Conservation (phyloP, 2,113 vertebrate species). For the Equus quagga region DNA sequence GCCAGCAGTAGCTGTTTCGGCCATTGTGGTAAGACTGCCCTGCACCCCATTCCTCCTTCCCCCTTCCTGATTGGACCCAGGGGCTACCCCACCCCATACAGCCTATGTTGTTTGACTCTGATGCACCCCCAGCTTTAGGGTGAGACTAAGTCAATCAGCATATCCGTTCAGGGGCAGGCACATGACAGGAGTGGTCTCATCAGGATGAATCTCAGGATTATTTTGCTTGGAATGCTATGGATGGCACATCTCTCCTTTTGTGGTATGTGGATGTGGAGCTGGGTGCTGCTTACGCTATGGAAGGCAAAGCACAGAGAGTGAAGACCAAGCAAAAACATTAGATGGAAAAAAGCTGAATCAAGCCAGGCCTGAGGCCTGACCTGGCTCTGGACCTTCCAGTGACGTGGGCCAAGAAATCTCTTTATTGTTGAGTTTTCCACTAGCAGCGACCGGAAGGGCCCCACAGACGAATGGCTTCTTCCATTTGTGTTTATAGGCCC, state of each 20-base stretch:
- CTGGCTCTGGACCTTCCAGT: neutral
- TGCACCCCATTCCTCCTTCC: neutral
- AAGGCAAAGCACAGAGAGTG: neutral
- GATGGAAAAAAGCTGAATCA: neutral
- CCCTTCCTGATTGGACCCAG: neutral
- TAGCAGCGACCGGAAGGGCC: neutral
- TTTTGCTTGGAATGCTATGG: neutral
- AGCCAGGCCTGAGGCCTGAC: neutral
- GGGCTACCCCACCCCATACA: rapidly evolving
- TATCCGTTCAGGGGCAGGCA: neutral
- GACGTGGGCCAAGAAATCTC: neutral
- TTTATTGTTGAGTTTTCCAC: slow-evolving; percentile 49
- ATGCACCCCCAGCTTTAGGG: neutral
- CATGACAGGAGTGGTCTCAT: neutral
- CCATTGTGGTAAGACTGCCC: neutral
- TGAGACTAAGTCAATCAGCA: neutral
- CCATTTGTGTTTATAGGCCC: slow-evolving; percentile 24
- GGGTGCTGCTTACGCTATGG: neutral
- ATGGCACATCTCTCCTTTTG: neutral
- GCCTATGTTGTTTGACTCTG: neutral
- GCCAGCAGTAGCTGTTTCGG: neutral
- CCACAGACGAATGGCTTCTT: neutral
- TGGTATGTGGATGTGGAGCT: neutral
- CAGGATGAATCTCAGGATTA: neutral
- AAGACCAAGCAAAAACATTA: neutral